Base-by-base conservation (phyloP, 2,113 vertebrate genomes). In the Eleginops maclovinus region DNA sequence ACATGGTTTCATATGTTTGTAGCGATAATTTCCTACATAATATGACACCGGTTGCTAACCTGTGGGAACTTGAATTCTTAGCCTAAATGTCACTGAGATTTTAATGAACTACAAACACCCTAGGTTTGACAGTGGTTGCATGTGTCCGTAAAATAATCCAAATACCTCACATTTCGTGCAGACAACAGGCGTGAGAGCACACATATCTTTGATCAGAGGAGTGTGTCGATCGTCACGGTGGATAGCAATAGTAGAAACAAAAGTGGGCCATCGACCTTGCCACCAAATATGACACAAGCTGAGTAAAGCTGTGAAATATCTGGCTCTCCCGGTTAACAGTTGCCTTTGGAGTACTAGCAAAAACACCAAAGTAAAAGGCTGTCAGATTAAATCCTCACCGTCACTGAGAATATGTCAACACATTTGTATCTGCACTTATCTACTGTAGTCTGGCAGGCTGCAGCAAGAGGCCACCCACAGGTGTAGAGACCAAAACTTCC, bases 211-310 rank as follows among this genome's bases (percentile, higher is more conserved):
- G 24, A 87, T 83, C 49, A 9, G 70, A 80, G 47, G 53, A 87
- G 71, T 58, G 60, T 77, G 76, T 68, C 51, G 41, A 69, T 63
- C 2, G 62, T 83, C 82, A 70, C 17, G 40, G 43, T 36, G 17
- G 88, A 87, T 69, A 60, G 66, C n/a, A 55, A 86, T 87, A 69
- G 9, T 40, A 71, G 70, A 75, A 88, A 89, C 51, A 83, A 68
- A 64, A 55, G 50, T 72, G n/a, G 71, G 77, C 16, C 21, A 58
- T 3, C 67, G 53, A 49, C 47, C 6, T 51, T 3, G 60, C 12
- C 5, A 5, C 54, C 11, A 4, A 10, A 49, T 71, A 61, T 84
- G 79, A 89, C 82, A 78, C 46, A 77, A 55, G 36, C 46, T 3
- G 10, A 46, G 26, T 46, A n/a, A 63, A 82, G 82, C 77, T 58